Evolutionary conservation across 64 coral and sea anemone genomes (phyloP).

Genomic region (Anthopleura sola): DNA sequence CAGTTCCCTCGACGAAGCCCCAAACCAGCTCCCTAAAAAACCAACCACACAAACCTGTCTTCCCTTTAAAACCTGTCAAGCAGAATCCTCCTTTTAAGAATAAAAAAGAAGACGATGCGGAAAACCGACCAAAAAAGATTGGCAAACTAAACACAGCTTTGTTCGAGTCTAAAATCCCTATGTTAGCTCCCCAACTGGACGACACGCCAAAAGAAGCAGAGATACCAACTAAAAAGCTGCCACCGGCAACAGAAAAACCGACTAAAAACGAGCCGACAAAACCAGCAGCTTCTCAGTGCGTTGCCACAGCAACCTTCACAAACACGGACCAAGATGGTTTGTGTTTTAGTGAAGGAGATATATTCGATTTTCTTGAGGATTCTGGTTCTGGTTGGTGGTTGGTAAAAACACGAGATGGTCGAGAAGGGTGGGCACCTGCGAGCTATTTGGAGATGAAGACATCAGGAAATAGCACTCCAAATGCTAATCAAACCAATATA

Average conservation of each 20-base stretch:
- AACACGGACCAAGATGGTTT: slow-evolving; percentile 1
- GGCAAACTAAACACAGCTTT: slow-evolving; percentile 16
- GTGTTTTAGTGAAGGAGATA: slow-evolving; percentile 29
- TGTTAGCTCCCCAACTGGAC: neutral
- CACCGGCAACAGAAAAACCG: neutral
- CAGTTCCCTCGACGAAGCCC: neutral
- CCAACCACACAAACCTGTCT: neutral
- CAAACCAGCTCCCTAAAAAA: neutral
- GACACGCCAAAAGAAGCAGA: neutral
- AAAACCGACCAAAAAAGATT: slow-evolving; percentile 3
- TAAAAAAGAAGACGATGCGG: neutral
- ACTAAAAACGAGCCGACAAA: neutral
- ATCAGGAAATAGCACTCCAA: neutral
- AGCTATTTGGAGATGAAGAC: slow-evolving; percentile 38
- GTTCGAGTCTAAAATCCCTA: slow-evolving; percentile 1
- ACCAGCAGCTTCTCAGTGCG: neutral
- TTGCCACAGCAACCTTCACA: slow-evolving; percentile 18
- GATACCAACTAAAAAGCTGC: neutral
- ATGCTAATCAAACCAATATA: neutral
- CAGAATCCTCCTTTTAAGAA: neutral
- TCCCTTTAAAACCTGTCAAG: neutral
- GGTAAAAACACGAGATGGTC: slow-evolving; percentile 23
- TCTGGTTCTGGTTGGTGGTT: slow-evolving; percentile 83
- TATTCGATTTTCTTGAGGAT: slow-evolving; percentile 81
- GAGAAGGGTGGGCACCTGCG: slow-evolving; percentile 57